These are phyloP conservation scores for Tapirus terrestris DNA, from an alignment of 2,113 vertebrate species.

Conservation along the genomic window DNA sequence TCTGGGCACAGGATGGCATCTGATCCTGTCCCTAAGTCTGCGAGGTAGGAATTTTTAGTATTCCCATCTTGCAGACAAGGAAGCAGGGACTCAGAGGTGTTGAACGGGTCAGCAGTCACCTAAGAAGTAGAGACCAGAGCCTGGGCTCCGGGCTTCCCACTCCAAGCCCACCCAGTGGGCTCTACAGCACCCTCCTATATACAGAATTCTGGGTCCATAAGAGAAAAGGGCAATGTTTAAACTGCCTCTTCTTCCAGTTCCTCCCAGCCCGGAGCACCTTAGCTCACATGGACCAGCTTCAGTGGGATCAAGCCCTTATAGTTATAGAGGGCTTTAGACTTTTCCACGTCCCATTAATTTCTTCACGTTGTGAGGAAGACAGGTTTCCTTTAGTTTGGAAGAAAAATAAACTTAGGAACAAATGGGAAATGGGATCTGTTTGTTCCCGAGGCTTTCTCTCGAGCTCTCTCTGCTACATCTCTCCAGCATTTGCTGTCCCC, in stretches of 20 bases:
- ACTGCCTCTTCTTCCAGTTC: neutral
- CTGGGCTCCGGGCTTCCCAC: neutral
- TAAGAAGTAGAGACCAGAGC: neutral
- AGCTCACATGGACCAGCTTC: neutral
- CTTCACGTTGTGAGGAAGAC: neutral
- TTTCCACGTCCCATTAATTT: neutral
- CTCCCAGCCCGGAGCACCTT: fast-evolving
- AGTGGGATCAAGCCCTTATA: neutral
- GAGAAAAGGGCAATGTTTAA: neutral
- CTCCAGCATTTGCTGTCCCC: neutral
- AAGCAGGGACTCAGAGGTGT: neutral
- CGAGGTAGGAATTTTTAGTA: neutral
- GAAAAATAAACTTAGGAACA: neutral
- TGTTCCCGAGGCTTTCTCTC: neutral
- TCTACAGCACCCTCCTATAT: neutral
- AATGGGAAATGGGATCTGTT: neutral
- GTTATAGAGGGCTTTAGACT: neutral
- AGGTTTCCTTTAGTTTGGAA: neutral
- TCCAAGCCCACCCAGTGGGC: neutral
- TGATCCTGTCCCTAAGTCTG: neutral
- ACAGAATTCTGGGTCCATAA: neutral
- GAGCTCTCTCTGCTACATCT: neutral
- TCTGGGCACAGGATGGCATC: neutral
- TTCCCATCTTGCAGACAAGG: neutral
- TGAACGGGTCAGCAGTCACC: neutral